Base-by-base conservation (phyloP, 2,888 invertebrate genomes). In the Sinohyriopsis cumingii region DNA sequence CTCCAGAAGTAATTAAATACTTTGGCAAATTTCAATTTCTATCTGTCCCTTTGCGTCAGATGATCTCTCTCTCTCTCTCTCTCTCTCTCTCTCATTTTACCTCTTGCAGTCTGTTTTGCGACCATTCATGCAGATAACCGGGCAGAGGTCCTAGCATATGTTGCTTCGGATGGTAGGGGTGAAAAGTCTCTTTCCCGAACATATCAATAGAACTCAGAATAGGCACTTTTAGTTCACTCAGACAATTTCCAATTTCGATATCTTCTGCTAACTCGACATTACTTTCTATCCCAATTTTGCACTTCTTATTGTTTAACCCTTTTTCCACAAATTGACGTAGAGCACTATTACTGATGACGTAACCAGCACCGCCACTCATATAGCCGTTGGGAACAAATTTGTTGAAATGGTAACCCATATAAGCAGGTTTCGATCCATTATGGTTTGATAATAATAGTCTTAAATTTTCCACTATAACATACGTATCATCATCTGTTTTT, bases 401-500 rank as follows among this genome's bases (percentile, higher is more conserved):
- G 66, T 83, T 82, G 68, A 87, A 87, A 65, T 85, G 80, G 63
- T 84, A 81, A 1, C 88, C 88, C 86, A 97, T 97, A 90, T 96
- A 98, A 12, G 97, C 92, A 0, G 97, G 94, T 7, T 94, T 93
- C 0, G 92, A 92, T 0, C 95, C 92, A 81, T 93, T 93, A 86
- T 96, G 93, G 0, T 94, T 93, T 54, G 94, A 93, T 45, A 98
- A 89, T 94, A 98, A 94, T 87, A 94, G 95, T 22, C 98, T 92
- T 61, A 99, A 91, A 90, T 99, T 99, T 90, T 99, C 99, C 61
- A 99, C 93, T 54, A 99, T 93, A 53, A 98, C 96, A 89, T 96
- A 98, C 92, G 98, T 98, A 87, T 99, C 98, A 89, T 98, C 98
- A 86, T 99, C 98, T 25, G 98, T 98, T 90, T 99, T 99, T 82